phyloP scores from a whole-genome alignment of 2,888 invertebrate genomes.

The Chaetogeoica ovagalla region DNA sequence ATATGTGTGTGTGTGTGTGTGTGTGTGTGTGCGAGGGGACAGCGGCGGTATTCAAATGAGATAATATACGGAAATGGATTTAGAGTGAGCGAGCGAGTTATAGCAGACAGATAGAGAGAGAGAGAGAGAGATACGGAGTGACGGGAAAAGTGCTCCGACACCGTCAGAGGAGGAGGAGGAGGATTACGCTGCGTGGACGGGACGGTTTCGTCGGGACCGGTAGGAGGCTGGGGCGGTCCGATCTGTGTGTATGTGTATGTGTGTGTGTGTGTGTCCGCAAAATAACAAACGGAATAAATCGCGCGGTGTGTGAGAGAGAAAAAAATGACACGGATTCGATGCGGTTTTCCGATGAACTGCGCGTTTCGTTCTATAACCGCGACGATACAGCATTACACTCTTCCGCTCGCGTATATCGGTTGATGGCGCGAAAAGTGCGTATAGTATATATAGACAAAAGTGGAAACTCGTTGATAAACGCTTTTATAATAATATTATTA shows the following conservation, averaged over 20 bases:
- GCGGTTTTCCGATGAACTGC: constrained; percentile 27
- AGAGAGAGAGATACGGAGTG: too few relatives aligned
- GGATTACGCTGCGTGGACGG: constrained; percentile 1
- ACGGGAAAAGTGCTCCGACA: background rate
- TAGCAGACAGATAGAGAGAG: background rate
- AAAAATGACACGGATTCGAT: constrained; percentile 41
- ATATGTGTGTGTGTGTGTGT: background rate
- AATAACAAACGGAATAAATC: constrained; percentile 45
- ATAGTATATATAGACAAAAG: background rate
- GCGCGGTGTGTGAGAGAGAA: constrained; percentile 3
- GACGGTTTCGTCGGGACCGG: background rate
- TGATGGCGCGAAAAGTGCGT: background rate
- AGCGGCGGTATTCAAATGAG: constrained; percentile 50
- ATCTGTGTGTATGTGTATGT: background rate
- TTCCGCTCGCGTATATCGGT: background rate
- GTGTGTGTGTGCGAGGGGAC: constrained; percentile 18
- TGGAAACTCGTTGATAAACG: background rate
- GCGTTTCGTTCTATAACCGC: background rate
- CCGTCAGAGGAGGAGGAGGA: constrained; percentile 13
- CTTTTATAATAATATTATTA: too few relatives aligned
- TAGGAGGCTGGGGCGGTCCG: background rate
- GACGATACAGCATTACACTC: background rate
- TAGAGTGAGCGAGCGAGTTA: constrained; percentile 33
- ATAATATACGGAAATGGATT: constrained; percentile 53
- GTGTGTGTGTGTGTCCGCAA: constrained; percentile 12